Evolutionary conservation across 2,888 invertebrate genomes (phyloP).

Genomic region (Deilephila elpenor): DNA sequence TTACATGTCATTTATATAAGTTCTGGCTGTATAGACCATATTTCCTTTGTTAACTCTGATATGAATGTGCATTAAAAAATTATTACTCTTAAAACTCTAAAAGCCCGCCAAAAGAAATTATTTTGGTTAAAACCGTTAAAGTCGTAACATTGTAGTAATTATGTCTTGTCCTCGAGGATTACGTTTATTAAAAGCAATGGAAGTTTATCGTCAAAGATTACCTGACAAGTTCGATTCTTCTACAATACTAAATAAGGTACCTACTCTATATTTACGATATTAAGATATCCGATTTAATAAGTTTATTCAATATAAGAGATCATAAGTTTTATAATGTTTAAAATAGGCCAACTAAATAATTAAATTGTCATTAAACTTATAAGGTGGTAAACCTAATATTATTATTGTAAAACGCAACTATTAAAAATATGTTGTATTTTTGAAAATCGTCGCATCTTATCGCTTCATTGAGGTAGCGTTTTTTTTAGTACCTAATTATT

Average conservation of each 20-base stretch:
- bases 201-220: conserved; percentile 40
- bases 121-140: background rate
- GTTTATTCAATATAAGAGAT: too few species aligned
- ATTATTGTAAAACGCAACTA: too few species aligned
- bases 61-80: background rate
- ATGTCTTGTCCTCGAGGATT: conserved; percentile 44
- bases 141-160: background rate
- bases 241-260: conserved; percentile 54
- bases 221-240: conserved; percentile 48
- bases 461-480: too few species aligned
- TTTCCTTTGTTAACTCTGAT: background rate
- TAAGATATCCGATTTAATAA: too few species aligned
- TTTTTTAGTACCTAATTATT: too few species aligned
- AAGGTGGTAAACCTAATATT: too few species aligned
- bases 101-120: background rate
- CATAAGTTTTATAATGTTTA: too few species aligned
- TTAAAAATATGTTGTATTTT: too few species aligned
- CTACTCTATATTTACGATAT: background rate
- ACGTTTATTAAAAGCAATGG: conserved; percentile 51
- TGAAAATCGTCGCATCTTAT: too few species aligned
- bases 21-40: background rate
- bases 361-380: too few species aligned
- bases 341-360: too few species aligned
- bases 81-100: background rate
- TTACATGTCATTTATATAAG: too few species aligned